Evolutionary conservation across 2,888 invertebrate genomes (phyloP), one percentile per base, ranked within the genome.

Genomic region (Macrophya alboannulata): DNA sequence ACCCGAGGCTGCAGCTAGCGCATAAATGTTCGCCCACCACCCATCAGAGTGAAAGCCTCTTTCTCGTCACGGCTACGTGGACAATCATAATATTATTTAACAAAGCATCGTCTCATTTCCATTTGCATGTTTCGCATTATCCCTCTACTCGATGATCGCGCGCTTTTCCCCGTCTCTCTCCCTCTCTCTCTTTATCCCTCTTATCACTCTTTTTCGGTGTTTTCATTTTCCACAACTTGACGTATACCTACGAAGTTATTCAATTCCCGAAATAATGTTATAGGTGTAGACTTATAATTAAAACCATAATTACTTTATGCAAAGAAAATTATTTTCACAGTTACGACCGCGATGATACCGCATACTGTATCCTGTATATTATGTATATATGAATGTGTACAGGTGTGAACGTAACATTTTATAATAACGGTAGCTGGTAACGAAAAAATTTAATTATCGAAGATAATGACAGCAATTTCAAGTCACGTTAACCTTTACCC

Each of bases 61-160:
- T 71, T 71, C 83, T 71, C 83, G 71, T 31, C 68, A 51, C 62
- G 68, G 31, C 83, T 68, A 45, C 48, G 88, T 87, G 88, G 89
- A 88, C 89, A 91, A 89, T 89, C 90, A 92, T 90, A 92, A 92
- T 92, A 91, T 92, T 92, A 91, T 92, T 89, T 90, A 89, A 90
- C 90, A 89, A 88, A 91, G 89, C 90, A 90, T 89, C 83, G 87
- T 88, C 90, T 89, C 90, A 89, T 90, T 91, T 91, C 89, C 91
- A 90, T 91, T 91, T 91, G 91, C 91, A 90, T 90, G 68, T 83
- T 83, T 68, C 68, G 71, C 71, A 71, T 83, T 83, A 83, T 83
- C 68, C 10, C 45, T 2, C 51, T 45, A 31, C 71, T 68, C 83
- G 31, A 71, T 71, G 71, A 68, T 83, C 68, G 62, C 81, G 4